Evolutionary conservation across 2,113 vertebrate species (phyloP).

Genomic region (Anas platyrhynchos): DNA sequence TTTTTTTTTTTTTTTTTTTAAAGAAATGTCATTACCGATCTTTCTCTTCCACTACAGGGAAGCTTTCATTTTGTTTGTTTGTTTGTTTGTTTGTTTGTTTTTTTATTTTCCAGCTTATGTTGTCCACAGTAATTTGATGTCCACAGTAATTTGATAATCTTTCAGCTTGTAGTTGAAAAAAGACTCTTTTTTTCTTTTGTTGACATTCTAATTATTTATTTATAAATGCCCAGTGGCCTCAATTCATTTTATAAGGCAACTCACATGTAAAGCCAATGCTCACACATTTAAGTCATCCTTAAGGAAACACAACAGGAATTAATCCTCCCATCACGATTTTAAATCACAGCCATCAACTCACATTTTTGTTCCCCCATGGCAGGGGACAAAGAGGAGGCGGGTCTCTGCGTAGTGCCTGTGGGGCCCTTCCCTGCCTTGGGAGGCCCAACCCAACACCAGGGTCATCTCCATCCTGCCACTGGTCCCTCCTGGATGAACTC

Average conservation of each 20-base stretch:
- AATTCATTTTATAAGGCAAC: background rate
- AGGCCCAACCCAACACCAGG: accelerated
- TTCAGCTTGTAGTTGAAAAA: background rate
- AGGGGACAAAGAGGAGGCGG: no score
- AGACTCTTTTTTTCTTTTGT: background rate
- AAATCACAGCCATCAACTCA: background rate
- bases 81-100: background rate
- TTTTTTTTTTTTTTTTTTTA: background rate
- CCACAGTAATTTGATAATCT: background rate
- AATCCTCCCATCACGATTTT: background rate
- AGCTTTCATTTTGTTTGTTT: background rate
- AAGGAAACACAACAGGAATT: background rate
- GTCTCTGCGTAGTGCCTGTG: accelerated
- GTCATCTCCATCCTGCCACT: background rate
- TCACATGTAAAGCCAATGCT: background rate
- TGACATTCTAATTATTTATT: background rate
- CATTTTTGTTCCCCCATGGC: no score
- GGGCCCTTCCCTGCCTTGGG: background rate
- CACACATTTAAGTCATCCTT: accelerated
- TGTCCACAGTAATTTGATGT: background rate
- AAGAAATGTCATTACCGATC: background rate
- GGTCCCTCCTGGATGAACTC: background rate
- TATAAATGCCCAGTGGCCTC: background rate
- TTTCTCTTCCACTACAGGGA: background rate
- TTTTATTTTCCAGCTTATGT: background rate